Conservation (phyloP, 2,888 invertebrate species). For the Eupithecia inturbata region DNA sequence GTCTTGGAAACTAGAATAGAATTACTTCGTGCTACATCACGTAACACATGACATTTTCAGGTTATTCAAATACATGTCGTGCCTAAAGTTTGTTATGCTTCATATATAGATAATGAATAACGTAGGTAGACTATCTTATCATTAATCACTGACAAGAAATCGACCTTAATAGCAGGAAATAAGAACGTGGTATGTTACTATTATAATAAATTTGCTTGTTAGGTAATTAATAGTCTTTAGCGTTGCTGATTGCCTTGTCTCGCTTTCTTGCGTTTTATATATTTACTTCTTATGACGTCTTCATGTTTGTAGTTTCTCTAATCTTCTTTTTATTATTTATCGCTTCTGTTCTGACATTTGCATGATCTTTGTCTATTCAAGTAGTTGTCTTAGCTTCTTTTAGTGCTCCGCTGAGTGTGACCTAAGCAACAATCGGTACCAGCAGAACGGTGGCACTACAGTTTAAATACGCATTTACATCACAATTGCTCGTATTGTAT, state of each 20-base stretch:
- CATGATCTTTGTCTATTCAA: not conserved
- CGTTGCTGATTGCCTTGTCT: constrained; percentile 60
- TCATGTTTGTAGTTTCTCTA: not conserved
- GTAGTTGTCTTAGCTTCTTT: constrained; percentile 1
- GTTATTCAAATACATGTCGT: constrained; percentile 47
- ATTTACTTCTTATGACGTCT: constrained; percentile 41
- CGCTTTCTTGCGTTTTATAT: constrained; percentile 67
- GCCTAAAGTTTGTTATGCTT: constrained; percentile 38
- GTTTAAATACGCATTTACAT: constrained; percentile 72
- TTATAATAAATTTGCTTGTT: constrained; percentile 55
- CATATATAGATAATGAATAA: constrained; percentile 41
- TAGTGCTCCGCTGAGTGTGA: constrained; percentile 23
- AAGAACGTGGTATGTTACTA: constrained; percentile 40
- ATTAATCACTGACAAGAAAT: constrained; percentile 51
- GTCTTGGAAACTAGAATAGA: constrained; percentile 20
- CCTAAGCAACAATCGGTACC: constrained; percentile 62
- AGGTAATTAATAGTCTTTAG: constrained; percentile 53
- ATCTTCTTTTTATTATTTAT: constrained; percentile 2
- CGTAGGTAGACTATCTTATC: constrained; percentile 45
- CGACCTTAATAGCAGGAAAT: constrained; percentile 49
- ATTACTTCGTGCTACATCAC: constrained; percentile 29
- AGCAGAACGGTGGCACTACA: constrained; percentile 62
- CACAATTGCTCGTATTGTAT: constrained; percentile 76
- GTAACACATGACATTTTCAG: constrained; percentile 47
- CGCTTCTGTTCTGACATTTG: not conserved